These are phyloP conservation scores for Oreonectes daqikongensis DNA, from an alignment of 2,797 vertebrate species.

Conservation along the genomic window DNA sequence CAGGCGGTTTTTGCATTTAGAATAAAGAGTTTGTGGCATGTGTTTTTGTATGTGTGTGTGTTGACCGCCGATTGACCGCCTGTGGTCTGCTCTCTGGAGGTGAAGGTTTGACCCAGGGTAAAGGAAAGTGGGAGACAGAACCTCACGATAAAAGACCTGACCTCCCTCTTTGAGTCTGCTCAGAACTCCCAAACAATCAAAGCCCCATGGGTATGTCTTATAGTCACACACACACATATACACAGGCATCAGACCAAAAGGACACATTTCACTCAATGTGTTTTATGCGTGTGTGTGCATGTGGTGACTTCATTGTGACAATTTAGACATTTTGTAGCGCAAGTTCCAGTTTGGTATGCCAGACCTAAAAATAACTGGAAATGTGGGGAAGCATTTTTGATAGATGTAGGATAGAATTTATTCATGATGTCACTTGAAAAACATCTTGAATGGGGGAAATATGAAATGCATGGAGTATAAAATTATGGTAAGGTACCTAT, in stretches of 20 bases:
- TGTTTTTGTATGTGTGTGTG: conserved; percentile 40
- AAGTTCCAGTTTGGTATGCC: conserved; percentile 49
- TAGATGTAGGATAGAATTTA: background rate
- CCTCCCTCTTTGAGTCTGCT: conserved; percentile 67
- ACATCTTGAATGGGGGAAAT: no score
- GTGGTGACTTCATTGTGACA: conserved; percentile 41
- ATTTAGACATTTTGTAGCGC: conserved; percentile 41
- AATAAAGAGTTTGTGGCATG: conserved; percentile 15
- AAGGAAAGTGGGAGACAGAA: conserved; percentile 85
- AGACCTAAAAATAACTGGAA: conserved; percentile 60
- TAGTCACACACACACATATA: conserved; percentile 41
- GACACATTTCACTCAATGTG: conserved; percentile 35
- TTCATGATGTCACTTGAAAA: background rate
- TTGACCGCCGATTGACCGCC: conserved; percentile 89
- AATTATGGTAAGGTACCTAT: no score
- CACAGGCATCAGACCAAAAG: conserved; percentile 39
- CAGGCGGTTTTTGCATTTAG: background rate
- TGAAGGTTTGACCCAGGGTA: conserved; percentile 89
- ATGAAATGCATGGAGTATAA: no score
- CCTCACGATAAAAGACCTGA: conserved; percentile 85
- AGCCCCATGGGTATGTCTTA: conserved; percentile 63
- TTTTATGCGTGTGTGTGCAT: conserved; percentile 19
- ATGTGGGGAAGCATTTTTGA: conserved; percentile 55
- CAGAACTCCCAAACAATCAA: conserved; percentile 65
- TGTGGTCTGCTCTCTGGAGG: conserved; percentile 84